Evolutionary conservation across 2,113 vertebrate species (phyloP), one percentile per base, ranked within the genome.

Genomic region (Aythya baeri): DNA sequence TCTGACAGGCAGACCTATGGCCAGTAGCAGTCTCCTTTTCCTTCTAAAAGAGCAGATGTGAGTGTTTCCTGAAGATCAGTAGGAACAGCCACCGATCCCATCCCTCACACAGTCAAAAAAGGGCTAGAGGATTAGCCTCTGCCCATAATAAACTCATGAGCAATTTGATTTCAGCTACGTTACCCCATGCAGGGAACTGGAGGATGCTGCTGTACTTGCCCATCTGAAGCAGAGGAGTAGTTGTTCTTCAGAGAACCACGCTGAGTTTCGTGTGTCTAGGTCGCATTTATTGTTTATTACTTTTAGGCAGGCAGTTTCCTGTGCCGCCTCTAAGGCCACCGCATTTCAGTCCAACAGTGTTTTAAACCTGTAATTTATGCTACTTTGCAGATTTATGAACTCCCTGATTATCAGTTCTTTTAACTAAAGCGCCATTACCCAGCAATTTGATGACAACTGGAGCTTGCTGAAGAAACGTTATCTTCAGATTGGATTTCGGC

Each of bases 21-120:
- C 17, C 1, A 1, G 0, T 6, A 54, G 65, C 11, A 6, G n/a
- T 22, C 31, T 65, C 43, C 54, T 80, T 20, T 43, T 31, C 32
- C 11, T 49, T 59, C 26, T 57, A 50, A 13, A 67, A 12, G 27
- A 66, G 34, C 13, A 52, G 12, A 57, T 15, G 29, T 7, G 86
- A 59, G 52, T 36, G 70, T 52, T 70, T 83, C 63, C 59, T 62
- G 29, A 66, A 61, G 38, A 58, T 15, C 2, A 1, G 8, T 43
- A 67, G 57, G 41, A 83, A 49, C 23, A 62, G 61, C 17, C 62
- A 73, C 72, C 1, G 9, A 61, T 68, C 26, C 61, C 59, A 44
- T 49, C 77, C 44, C 61, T 77, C 11, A 26, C 2, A 3, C 36
- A 55, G 21, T 31, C 61, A 84, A 17, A 71, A 44, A 26, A 26